These are phyloP conservation scores for Echeneis naucrates DNA, from an alignment of 2,797 vertebrate genomes.

Conservation along the genomic window DNA sequence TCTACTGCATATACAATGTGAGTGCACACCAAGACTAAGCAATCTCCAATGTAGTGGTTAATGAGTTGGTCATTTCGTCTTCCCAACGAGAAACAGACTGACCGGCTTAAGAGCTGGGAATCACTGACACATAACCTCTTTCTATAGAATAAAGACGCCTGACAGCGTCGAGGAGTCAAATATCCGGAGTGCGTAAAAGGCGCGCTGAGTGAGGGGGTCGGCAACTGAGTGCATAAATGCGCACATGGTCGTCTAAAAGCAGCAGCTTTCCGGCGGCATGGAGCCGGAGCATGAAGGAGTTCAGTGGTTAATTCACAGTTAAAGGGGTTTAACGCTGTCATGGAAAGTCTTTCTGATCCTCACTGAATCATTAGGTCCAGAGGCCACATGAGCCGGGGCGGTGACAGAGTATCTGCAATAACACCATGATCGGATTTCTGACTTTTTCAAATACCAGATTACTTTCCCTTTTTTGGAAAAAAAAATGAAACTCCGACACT, in stretches of 20 bases:
- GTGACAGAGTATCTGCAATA: conserved; percentile 5
- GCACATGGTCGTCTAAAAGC: conserved; percentile 64
- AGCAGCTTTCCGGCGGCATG: conserved; percentile 27
- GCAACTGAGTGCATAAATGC: conserved; percentile 65
- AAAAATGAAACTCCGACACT: neutral
- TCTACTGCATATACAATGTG: conserved; percentile 20
- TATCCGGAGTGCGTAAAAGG: conserved; percentile 76
- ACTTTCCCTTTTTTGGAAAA: conserved; percentile 1
- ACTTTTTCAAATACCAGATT: conserved; percentile 1
- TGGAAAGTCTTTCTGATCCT: conserved; percentile 1
- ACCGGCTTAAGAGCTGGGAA: conserved; percentile 35
- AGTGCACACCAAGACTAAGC: conserved; percentile 22
- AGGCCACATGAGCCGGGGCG: neutral
- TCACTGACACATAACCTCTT: conserved; percentile 68
- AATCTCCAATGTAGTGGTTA: conserved; percentile 30
- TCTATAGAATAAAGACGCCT: conserved; percentile 75
- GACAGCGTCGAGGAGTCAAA: conserved; percentile 76
- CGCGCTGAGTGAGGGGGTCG: conserved; percentile 53
- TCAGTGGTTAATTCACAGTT: conserved; percentile 8
- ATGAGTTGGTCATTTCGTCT: conserved; percentile 37
- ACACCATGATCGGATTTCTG: neutral
- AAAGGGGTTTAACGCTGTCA: neutral
- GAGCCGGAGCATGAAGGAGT: conserved; percentile 12
- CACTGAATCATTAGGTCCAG: neutral
- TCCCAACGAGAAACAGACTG: conserved; percentile 43